Percentiles rank a stretch among this genome's conserved stretches.
Evolutionary conservation across 2,888 invertebrate species (phyloP).

Genomic region (Scaptomyza parva): DNA sequence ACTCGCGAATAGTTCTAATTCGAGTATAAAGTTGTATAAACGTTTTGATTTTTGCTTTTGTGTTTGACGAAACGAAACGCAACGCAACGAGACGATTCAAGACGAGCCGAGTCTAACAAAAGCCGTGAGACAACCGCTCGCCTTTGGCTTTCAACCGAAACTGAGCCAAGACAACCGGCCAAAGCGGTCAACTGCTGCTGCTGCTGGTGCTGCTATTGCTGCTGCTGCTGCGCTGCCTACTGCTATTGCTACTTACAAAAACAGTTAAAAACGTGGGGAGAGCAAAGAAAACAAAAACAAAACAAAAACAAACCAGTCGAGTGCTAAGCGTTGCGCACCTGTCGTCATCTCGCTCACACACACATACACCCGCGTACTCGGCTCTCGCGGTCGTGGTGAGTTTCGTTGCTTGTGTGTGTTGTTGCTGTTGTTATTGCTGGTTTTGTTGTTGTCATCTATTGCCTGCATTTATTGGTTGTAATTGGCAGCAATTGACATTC

Average conservation of each 20-base stretch:
- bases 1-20: slow-evolving; percentile 20
- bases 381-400: slow-evolving; percentile 44
- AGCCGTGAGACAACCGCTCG: slow-evolving; percentile 75
- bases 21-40: slow-evolving; percentile 10
- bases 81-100: slow-evolving; percentile 14
- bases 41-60: slow-evolving; percentile 1
- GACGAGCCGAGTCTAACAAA: slow-evolving; percentile 50
- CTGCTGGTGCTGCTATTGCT: slow-evolving; percentile 30
- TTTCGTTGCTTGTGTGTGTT: slow-evolving; percentile 30
- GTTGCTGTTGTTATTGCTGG: slow-evolving; percentile 28
- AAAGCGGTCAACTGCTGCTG: slow-evolving; percentile 37
- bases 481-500: slow-evolving; percentile 83
- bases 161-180: slow-evolving; percentile 61
- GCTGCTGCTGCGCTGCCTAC: slow-evolving; percentile 34
- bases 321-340: slow-evolving; percentile 47
- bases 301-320: slow-evolving; percentile 57
- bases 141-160: slow-evolving; percentile 81
- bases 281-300: slow-evolving; percentile 16
- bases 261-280: slow-evolving; percentile 36
- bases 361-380: slow-evolving; percentile 25
- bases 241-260: slow-evolving; percentile 29
- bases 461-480: slow-evolving; percentile 83
- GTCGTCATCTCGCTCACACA: slow-evolving; percentile 72
- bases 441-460: slow-evolving; percentile 57
- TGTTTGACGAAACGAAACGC: slow-evolving; percentile 12